A percentile compares a stretch with the other conserved stretches of the same genome.
These are phyloP conservation scores for Bufotes viridis DNA, from an alignment of 2,797 vertebrate species.

Conservation along the genomic window DNA sequence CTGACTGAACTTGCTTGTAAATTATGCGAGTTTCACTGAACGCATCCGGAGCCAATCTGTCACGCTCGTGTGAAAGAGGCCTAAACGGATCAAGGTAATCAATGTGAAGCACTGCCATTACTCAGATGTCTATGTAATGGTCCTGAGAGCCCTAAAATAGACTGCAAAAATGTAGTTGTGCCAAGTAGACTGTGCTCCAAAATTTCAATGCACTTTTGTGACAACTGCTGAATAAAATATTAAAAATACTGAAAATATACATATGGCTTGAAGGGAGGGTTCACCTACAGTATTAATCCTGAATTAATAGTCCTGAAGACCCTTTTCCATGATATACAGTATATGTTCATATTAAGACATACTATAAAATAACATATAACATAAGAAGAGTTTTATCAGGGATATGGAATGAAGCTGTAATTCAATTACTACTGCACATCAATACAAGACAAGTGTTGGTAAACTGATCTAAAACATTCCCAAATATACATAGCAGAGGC, in stretches of 20 bases:
- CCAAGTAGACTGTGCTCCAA: not conserved
- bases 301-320: too few relatives aligned
- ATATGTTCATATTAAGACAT: too few relatives aligned
- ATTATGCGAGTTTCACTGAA: too few relatives aligned
- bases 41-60: too few relatives aligned
- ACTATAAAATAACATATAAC: too few relatives aligned
- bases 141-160: not conserved
- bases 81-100: slow-evolving; percentile 36
- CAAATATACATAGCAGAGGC: not conserved
- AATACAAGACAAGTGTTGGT: not conserved
- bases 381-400: not conserved
- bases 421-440: not conserved
- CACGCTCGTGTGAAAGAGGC: too few relatives aligned
- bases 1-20: too few relatives aligned
- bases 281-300: too few relatives aligned
- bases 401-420: not conserved
- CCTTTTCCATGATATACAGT: too few relatives aligned
- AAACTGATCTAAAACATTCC: not conserved
- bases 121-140: slow-evolving; percentile 13
- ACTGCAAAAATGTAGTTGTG: not conserved
- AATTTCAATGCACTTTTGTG: not conserved
- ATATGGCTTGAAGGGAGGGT: not conserved
- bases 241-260: not conserved
- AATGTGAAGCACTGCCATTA: not conserved
- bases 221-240: not conserved